These are phyloP conservation scores for Luperina testacea DNA, from an alignment of 2,888 invertebrate genomes.

Conservation along the genomic window DNA sequence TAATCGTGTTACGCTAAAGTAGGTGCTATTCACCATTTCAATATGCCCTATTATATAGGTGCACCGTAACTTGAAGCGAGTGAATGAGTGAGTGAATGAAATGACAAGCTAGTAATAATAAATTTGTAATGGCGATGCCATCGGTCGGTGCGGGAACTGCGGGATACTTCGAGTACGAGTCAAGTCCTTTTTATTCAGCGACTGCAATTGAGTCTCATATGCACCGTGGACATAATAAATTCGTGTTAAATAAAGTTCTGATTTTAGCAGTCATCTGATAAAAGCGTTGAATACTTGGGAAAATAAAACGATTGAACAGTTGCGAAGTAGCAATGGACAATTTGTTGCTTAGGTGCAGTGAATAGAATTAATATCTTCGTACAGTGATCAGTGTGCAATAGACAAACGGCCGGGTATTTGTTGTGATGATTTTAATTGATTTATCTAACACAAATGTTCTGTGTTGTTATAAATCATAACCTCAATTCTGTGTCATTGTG, in stretches of 20 bases:
- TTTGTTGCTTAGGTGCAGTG: constrained; percentile 78
- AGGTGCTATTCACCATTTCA: constrained; percentile 58
- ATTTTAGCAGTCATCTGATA: constrained; percentile 32
- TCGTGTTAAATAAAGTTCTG: constrained; percentile 31
- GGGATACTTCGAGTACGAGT: constrained; percentile 57
- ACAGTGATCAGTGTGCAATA: constrained; percentile 67
- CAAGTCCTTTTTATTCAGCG: constrained; percentile 63
- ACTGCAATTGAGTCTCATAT: constrained; percentile 39
- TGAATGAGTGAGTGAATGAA: constrained; percentile 76
- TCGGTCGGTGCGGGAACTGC: constrained; percentile 72
- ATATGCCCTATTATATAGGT: constrained; percentile 59
- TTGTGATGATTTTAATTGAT: constrained; percentile 76
- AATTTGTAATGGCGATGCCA: constrained; percentile 75
- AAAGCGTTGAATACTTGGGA: constrained; percentile 35
- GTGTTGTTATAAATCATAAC: constrained; percentile 85
- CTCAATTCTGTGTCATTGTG: constrained; percentile 84
- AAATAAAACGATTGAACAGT: constrained; percentile 57
- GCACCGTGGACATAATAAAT: constrained; percentile 21
- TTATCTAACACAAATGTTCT: constrained; percentile 75
- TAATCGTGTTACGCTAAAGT: constrained; percentile 64
- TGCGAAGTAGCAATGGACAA: constrained; percentile 76
- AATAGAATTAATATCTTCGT: constrained; percentile 70
- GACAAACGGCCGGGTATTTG: constrained; percentile 62
- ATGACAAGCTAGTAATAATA: constrained; percentile 59
- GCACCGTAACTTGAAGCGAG: constrained; percentile 55